phyloP scores from a whole-genome alignment of 2,113 vertebrate species.

The Myanophis thanlyinensis region DNA sequence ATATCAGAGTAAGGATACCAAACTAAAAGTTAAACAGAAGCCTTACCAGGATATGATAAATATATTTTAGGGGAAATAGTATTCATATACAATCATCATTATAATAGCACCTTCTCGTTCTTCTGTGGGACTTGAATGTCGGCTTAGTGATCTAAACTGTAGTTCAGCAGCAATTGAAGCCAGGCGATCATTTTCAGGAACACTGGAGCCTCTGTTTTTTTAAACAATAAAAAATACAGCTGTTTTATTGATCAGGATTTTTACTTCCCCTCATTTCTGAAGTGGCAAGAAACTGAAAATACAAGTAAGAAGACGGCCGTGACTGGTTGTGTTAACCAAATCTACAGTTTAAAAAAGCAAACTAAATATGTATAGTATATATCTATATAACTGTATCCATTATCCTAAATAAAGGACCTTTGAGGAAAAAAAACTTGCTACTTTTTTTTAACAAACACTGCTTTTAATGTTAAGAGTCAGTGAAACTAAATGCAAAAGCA shows the following conservation, averaged over 20 bases:
- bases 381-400: background rate
- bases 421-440: background rate
- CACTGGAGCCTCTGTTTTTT: constrained; percentile 83
- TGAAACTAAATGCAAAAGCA: constrained; percentile 3
- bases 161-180: constrained; percentile 90
- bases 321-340: constrained; percentile 4
- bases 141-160: constrained; percentile 94
- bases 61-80: constrained; percentile 1
- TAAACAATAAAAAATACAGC: constrained; percentile 15
- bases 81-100: background rate
- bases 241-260: constrained; percentile 36
- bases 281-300: constrained; percentile 28
- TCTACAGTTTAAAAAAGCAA: background rate
- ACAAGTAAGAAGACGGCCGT: background rate
- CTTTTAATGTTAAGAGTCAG: background rate
- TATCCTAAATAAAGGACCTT: background rate
- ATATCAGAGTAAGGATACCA: background rate
- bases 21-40: background rate
- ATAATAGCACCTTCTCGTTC: constrained; percentile 84
- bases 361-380: background rate
- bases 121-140: constrained; percentile 97
- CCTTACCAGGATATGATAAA: background rate
- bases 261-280: background rate
- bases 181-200: constrained; percentile 92
- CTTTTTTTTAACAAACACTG: background rate